Percentiles rank a stretch among this genome's conserved stretches.
These are phyloP conservation scores for Desoria tigrina DNA, from an alignment of 2,888 invertebrate genomes.

Conservation along the genomic window DNA sequence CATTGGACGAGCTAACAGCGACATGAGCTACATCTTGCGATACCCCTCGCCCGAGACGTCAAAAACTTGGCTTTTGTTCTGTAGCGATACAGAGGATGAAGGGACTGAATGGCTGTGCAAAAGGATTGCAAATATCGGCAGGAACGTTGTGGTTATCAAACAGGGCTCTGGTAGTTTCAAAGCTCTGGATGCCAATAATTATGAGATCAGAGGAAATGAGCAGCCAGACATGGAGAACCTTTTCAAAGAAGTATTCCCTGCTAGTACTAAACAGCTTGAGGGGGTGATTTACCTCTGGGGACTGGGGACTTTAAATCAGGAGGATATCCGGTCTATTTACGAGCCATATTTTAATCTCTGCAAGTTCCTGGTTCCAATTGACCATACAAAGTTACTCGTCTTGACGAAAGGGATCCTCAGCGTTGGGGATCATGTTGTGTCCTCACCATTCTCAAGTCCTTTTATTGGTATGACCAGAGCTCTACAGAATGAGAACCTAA, in stretches of 20 bases:
- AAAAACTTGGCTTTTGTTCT: conserved; percentile 19
- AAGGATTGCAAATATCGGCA: too few relatives aligned
- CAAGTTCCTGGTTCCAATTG: background rate
- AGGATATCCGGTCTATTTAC: background rate
- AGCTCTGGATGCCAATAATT: too few relatives aligned
- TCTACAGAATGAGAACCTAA: background rate
- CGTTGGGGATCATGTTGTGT: background rate
- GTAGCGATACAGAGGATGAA: too few relatives aligned
- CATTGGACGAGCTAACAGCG: conserved; percentile 10
- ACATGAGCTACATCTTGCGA: background rate
- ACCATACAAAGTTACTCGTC: background rate
- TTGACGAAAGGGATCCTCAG: background rate
- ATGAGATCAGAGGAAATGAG: background rate
- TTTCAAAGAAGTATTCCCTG: conserved; percentile 1
- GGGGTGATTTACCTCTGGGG: conserved; percentile 26
- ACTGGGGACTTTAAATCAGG: background rate
- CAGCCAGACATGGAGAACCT: background rate
- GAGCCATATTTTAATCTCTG: background rate
- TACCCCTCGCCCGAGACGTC: background rate
- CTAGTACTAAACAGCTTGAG: conserved; percentile 7
- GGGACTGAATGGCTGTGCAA: background rate
- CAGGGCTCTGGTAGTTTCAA: too few relatives aligned
- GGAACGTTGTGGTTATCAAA: too few relatives aligned
- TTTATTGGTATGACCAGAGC: background rate
- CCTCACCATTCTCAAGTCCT: background rate